Conservation (phyloP, 2,888 invertebrate genomes). For the Torymus tubicola region DNA sequence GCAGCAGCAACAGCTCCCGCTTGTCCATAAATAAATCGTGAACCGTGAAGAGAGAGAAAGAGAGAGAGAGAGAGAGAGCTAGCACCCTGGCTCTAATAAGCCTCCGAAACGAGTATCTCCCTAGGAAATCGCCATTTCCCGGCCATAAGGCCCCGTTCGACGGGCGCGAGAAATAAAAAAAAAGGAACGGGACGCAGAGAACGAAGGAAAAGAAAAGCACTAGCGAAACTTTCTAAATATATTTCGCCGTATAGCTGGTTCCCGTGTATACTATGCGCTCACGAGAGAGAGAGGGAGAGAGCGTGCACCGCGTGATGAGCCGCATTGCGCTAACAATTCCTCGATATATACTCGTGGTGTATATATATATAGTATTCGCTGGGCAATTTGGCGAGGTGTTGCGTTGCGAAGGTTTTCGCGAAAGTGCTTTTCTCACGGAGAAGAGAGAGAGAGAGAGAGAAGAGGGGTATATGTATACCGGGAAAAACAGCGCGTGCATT, state of each 20-base stretch:
- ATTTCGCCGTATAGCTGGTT: slow-evolving; percentile 30
- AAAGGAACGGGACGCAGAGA: background rate
- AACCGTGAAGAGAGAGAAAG: slow-evolving; percentile 17
- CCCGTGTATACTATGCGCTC: background rate
- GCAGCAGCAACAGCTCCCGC: too few species aligned
- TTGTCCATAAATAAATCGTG: slow-evolving; percentile 45
- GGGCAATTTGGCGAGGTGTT: background rate
- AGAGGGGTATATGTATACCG: background rate
- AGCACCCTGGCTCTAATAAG: slow-evolving; percentile 38
- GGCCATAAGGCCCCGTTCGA: background rate
- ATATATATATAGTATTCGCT: too few species aligned
- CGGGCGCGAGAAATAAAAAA: background rate
- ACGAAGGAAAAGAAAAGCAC: background rate
- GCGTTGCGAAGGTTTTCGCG: background rate
- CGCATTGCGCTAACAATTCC: background rate
- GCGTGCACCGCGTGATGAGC: slow-evolving; percentile 30
- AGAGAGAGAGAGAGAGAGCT: too few species aligned
- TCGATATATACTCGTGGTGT: slow-evolving; percentile 2
- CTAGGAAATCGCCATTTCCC: slow-evolving; percentile 34
- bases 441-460: background rate
- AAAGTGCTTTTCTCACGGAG: slow-evolving; percentile 47
- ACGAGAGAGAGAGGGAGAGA: background rate
- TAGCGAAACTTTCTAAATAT: slow-evolving; percentile 48
- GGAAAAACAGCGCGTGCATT: background rate
- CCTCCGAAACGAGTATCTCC: slow-evolving; percentile 27